Conservation (phyloP, 2,113 vertebrate species). For the Gambusia holbrooki region DNA sequence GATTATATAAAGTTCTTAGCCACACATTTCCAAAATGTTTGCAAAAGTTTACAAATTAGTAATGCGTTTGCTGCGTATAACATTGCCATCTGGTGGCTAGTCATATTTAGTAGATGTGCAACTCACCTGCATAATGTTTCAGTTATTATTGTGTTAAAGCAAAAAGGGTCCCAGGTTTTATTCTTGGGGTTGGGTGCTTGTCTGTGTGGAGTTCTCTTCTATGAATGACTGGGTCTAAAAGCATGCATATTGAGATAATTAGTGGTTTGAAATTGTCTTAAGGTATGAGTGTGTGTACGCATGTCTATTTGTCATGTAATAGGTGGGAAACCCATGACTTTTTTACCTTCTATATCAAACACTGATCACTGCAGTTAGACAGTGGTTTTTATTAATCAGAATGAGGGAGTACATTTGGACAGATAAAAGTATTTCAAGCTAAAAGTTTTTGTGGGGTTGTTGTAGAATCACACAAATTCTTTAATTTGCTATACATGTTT, state of each 20-base stretch:
- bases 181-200: not conserved
- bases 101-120: not conserved
- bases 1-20: too few relatives aligned
- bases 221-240: not conserved
- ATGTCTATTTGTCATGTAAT: not conserved
- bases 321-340: not conserved
- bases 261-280: not conserved
- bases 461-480: not conserved
- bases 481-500: not conserved
- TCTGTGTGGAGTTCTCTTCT: not conserved
- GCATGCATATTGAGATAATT: not conserved
- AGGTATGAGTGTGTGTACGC: not conserved
- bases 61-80: not conserved
- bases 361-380: not conserved
- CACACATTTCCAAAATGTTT: not conserved
- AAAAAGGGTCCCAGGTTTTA: not conserved
- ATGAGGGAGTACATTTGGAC: not conserved
- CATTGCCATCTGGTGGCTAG: constrained; percentile 51
- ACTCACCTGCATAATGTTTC: not conserved
- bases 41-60: not conserved
- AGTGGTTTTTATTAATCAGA: not conserved
- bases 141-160: not conserved
- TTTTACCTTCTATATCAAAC: not conserved
- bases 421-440: not conserved
- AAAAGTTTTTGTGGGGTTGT: too few relatives aligned